phyloP scores from a whole-genome alignment of 2,888 invertebrate genomes.

The Cerceris rybyensis region DNA sequence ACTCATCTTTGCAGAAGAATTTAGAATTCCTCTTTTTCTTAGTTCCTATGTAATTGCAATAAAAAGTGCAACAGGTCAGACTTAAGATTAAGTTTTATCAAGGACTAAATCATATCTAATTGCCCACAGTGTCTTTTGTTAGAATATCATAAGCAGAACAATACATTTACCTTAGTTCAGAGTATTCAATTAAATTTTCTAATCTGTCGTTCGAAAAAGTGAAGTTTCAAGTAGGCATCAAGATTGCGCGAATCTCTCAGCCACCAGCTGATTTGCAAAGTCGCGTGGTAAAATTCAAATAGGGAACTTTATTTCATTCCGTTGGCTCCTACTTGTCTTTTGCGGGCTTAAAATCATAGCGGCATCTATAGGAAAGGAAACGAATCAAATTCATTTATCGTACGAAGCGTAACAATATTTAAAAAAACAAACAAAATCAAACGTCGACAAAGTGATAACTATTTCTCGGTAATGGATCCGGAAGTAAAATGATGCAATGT shows the following conservation, averaged over 20 bases:
- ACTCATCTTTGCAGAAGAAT: slow-evolving; percentile 83
- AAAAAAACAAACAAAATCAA: background rate
- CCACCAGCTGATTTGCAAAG: slow-evolving; percentile 38
- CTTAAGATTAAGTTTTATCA: slow-evolving; percentile 8
- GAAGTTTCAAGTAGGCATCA: slow-evolving; percentile 29
- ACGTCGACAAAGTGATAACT: background rate
- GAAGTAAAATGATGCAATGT: no score
- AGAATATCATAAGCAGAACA: background rate
- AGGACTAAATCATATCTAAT: background rate
- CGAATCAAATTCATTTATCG: background rate
- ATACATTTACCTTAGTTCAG: background rate
- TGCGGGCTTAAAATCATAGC: background rate
- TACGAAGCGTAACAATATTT: background rate
- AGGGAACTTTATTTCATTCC: slow-evolving; percentile 10
- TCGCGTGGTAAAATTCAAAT: background rate
- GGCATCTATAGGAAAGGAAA: slow-evolving; percentile 3
- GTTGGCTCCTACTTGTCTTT: slow-evolving; percentile 1
- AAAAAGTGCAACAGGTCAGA: slow-evolving; percentile 40
- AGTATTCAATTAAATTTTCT: background rate
- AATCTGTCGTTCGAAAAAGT: slow-evolving; percentile 14
- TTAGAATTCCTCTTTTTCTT: slow-evolving; percentile 82
- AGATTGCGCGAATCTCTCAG: slow-evolving; percentile 7
- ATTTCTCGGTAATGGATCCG: no score
- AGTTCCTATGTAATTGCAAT: slow-evolving; percentile 55
- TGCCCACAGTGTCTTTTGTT: background rate